Percentiles rank a stretch among this genome's conserved stretches.
These are phyloP conservation scores for Tenthredo livida DNA, from an alignment of 2,888 invertebrate genomes.

Conservation along the genomic window DNA sequence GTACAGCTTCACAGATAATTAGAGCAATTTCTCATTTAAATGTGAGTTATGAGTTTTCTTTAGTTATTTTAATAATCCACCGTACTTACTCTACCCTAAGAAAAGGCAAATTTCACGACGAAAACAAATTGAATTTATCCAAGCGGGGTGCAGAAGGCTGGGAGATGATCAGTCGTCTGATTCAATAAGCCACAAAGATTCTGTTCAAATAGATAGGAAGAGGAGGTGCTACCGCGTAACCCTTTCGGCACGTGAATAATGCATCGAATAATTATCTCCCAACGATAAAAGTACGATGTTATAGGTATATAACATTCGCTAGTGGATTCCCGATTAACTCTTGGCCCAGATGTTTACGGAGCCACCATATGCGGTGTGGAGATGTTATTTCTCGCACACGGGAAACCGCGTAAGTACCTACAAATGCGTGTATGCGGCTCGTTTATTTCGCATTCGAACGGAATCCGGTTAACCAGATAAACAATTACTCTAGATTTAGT, in stretches of 20 bases:
- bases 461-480: slow-evolving; percentile 16
- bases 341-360: slow-evolving; percentile 24
- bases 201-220: not conserved
- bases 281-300: slow-evolving; percentile 10
- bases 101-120: not conserved
- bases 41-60: not conserved
- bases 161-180: slow-evolving; percentile 22
- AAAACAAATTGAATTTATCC: slow-evolving; percentile 12
- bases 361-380: slow-evolving; percentile 29
- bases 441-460: slow-evolving; percentile 36
- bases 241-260: slow-evolving; percentile 32
- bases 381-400: slow-evolving; percentile 40
- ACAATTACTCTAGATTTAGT: slow-evolving; percentile 35
- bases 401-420: slow-evolving; percentile 35
- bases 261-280: slow-evolving; percentile 33
- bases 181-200: slow-evolving; percentile 4
- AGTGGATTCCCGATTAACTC: slow-evolving; percentile 34
- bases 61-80: not conserved
- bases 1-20: not conserved
- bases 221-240: not conserved
- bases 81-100: too few relatives aligned
- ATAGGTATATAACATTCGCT: not conserved
- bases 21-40: not conserved
- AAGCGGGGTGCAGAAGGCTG: not conserved
- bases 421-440: slow-evolving; percentile 27